Conservation (phyloP, 2,888 invertebrate species). For the Ophion ellenae region DNA sequence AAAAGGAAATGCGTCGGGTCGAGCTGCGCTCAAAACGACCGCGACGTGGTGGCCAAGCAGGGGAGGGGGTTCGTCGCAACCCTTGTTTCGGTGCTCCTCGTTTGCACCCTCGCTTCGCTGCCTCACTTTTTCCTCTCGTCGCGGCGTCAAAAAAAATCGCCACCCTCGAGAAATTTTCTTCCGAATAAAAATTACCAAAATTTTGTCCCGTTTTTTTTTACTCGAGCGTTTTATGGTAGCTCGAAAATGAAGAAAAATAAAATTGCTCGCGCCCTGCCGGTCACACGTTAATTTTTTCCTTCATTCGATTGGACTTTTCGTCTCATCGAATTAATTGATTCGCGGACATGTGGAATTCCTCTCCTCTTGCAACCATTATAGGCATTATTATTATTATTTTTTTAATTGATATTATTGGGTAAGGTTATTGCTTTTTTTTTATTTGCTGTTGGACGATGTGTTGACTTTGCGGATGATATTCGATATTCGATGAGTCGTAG, state of each 20-base stretch:
- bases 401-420: no score
- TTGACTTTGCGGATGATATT: not conserved
- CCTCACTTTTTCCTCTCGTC: constrained; percentile 23
- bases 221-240: no score
- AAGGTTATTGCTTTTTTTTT: not conserved
- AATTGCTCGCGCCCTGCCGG: no score
- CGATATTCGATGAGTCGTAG: not conserved
- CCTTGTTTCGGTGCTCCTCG: constrained; percentile 20
- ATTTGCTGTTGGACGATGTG: not conserved
- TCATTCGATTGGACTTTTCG: no score
- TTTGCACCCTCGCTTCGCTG: not conserved
- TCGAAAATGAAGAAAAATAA: no score
- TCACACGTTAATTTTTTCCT: no score
- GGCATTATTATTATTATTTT: no score
- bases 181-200: no score
- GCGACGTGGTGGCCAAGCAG: not conserved
- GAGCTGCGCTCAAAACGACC: constrained; percentile 4
- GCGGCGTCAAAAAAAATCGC: not conserved
- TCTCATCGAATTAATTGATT: no score
- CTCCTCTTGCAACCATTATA: no score
- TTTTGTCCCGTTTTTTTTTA: no score
- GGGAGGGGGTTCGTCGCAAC: not conserved
- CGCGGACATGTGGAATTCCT: no score
- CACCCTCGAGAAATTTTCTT: not conserved
- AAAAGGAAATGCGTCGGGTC: constrained; percentile 29